Evolutionary conservation across 2,797 vertebrate species (phyloP), one percentile per base, ranked within the genome.

Genomic region (Hoplostethus mediterraneus): DNA sequence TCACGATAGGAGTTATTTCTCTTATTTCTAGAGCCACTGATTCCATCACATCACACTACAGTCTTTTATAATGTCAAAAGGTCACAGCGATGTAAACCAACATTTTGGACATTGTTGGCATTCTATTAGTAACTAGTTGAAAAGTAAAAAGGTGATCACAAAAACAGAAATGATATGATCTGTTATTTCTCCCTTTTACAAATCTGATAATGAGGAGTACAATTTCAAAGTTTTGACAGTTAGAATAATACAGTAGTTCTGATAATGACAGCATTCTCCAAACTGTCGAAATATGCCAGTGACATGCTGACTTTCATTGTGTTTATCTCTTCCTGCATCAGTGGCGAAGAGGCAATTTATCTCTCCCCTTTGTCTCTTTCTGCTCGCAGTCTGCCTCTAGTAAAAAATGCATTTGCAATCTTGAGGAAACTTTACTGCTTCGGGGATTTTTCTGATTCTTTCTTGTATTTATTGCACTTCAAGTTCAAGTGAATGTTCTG

Each of bases 271-370:
- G 16, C 21, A 49, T 58, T 80, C 6, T 60, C 36, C n/a, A 53
- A 60, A 55, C 10, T 63, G 36, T 73, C 51, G 11, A 66, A 70
- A 16, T 9, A 67, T 63, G 21, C 36, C 54, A 40, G 28, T 51
- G 40, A 71, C 57, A 70, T 52, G 73, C 31, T 72, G 57, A 71
- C 67, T 79, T 71, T 76, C 36, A 75, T 84, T 77, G 33, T 81
- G 64, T 38, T 11, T 33, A 63, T 70, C 56, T 73, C 47, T 67
- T 80, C 40, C 63, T 63, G 48, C 48, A 73, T 42, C 53, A 60
- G 5, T 59, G 61, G 25, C 33, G 63, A 30, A 28, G 25, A 77
- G 59, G 38, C 17, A 70, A 14, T 63, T 51, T 48, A 42, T 57
- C 12, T 61, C 54, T 71, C 33, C 30, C 16, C n/a, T 55, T 16